Evolutionary conservation across 2,797 vertebrate species (phyloP).

Genomic region (Halcyon chelicuti): DNA sequence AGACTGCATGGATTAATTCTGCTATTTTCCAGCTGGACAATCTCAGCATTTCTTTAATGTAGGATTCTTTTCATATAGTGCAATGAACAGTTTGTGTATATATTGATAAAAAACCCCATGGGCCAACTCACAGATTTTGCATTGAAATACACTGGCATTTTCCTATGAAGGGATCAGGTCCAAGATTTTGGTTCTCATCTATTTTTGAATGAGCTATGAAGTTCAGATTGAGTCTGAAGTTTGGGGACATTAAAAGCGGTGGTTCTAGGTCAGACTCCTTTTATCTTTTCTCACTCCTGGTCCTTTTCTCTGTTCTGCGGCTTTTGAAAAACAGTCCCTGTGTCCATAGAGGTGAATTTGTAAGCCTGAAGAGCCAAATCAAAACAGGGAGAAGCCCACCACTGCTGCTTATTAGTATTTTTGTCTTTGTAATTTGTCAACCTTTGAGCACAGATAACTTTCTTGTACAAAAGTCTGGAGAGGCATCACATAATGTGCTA

Average conservation of each 20-base stretch:
- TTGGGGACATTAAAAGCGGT: not conserved
- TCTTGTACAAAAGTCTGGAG: not conserved
- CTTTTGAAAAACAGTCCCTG: not conserved
- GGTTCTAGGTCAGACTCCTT: not conserved
- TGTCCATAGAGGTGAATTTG: not conserved
- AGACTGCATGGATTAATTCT: not conserved
- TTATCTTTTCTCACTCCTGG: not conserved
- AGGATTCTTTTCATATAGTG: not conserved
- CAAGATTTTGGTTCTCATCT: not conserved
- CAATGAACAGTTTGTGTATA: not conserved
- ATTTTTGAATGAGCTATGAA: not conserved
- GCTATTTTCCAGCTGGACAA: not conserved
- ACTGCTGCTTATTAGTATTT: not conserved
- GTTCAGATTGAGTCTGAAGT: not conserved
- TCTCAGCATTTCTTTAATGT: not conserved
- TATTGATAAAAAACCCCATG: not conserved
- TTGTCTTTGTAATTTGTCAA: not conserved
- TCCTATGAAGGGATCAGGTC: not conserved
- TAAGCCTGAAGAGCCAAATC: not conserved
- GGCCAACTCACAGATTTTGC: not conserved
- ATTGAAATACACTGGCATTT: not conserved
- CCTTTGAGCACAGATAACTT: fast-evolving
- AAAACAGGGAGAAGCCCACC: fast-evolving
- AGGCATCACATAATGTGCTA: not conserved
- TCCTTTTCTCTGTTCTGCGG: not conserved